Evolutionary conservation across 1,140 invertebrate species (phyloP).

Genomic region (Achatina immaculata): DNA sequence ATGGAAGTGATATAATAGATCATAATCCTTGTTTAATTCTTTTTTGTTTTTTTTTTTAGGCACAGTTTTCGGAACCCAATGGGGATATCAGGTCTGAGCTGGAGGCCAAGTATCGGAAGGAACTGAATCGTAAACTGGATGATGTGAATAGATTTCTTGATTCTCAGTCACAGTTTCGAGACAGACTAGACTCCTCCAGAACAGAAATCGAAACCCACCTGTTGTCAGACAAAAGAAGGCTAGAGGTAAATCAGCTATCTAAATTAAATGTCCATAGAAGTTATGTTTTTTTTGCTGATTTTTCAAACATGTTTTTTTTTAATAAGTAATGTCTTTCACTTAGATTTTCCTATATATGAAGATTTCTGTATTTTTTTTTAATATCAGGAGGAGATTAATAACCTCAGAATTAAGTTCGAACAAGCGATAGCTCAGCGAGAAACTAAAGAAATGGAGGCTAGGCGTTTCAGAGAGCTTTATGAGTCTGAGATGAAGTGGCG

Average conservation of each 20-base stretch:
- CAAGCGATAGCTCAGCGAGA: constrained; percentile 56
- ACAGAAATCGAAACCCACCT: constrained; percentile 58
- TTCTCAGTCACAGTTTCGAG: constrained; percentile 62
- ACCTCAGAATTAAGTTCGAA: constrained; percentile 57
- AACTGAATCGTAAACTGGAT: constrained; percentile 65
- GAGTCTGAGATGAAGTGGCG: constrained; percentile 66
- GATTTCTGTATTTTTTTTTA: not conserved
- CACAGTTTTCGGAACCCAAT: not conserved
- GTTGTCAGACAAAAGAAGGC: constrained; percentile 51
- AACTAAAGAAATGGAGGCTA: constrained; percentile 59
- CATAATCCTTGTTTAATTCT: not conserved
- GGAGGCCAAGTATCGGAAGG: constrained; percentile 60
- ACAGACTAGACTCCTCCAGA: constrained; percentile 59
- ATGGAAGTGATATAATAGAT: too few species aligned
- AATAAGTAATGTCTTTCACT: too few species aligned
- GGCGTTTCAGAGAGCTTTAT: constrained; percentile 59
- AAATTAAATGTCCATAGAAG: too few species aligned
- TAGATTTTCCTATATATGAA: too few species aligned
- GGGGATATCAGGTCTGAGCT: constrained; percentile 53
- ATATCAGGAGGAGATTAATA: constrained; percentile 59
- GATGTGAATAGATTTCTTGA: constrained; percentile 67
- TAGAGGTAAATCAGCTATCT: constrained; percentile 51
- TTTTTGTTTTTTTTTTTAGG: constrained; percentile 5
- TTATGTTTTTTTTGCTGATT: not conserved
- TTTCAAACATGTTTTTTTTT: too few species aligned